Evolutionary conservation across 2,888 invertebrate species (phyloP).

Genomic region (Eucriotettix oculatus): DNA sequence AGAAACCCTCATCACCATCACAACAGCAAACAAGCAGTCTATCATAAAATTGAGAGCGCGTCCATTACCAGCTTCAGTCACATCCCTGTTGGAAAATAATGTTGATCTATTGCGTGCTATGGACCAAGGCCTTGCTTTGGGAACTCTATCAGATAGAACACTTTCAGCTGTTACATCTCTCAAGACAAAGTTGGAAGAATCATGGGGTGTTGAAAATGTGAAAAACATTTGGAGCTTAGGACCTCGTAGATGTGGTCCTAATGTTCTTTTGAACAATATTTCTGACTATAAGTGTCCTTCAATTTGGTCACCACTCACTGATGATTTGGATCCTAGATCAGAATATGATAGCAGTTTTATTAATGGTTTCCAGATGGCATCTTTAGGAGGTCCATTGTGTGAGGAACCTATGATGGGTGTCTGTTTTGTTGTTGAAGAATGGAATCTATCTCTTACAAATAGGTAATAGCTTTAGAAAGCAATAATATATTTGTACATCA

Average conservation of each 20-base stretch:
- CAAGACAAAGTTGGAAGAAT: slow-evolving; percentile 36
- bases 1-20: slow-evolving; percentile 32
- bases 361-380: slow-evolving; percentile 74
- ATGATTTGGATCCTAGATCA: slow-evolving; percentile 14
- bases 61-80: slow-evolving; percentile 56
- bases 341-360: slow-evolving; percentile 57
- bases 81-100: slow-evolving; percentile 53
- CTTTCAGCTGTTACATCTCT: slow-evolving; percentile 30
- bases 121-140: slow-evolving; percentile 3
- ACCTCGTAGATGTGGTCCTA: slow-evolving; percentile 60
- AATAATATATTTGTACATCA: too few relatives aligned
- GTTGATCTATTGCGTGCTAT: slow-evolving; percentile 40
- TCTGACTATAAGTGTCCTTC: slow-evolving; percentile 42
- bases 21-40: slow-evolving; percentile 55
- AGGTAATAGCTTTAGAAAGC: too few relatives aligned
- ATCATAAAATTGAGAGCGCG: slow-evolving; percentile 53
- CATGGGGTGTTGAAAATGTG: not conserved
- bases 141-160: slow-evolving; percentile 16
- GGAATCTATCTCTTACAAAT: slow-evolving; percentile 32
- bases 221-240: slow-evolving; percentile 83
- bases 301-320: slow-evolving; percentile 27
- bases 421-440: slow-evolving; percentile 75
- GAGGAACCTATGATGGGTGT: slow-evolving; percentile 96
- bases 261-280: slow-evolving; percentile 72
- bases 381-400: slow-evolving; percentile 82